Base-by-base conservation (phyloP, 2,797 vertebrate species). In the Manis pentadactyla region DNA sequence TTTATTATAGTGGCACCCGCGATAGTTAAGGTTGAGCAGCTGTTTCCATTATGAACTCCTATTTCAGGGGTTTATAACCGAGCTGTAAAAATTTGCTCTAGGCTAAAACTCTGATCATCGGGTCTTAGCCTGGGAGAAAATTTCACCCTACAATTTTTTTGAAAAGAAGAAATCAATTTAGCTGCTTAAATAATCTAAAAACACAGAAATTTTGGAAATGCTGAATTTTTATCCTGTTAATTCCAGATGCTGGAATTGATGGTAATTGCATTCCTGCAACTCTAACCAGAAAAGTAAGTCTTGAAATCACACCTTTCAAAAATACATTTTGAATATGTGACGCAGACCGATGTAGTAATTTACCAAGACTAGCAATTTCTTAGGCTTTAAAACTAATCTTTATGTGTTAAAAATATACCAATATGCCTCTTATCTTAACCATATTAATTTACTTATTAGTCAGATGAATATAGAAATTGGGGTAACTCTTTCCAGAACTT, bases 21-120 rank as follows among this genome's bases (percentile, higher is more conserved):
- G 97, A 97, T 93, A 98, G 98, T 98, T 98, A 98, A 97, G 97
- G 94, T 97, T 98, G 98, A 98, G 97, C 98, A 98, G 98, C 98
- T 98, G 98, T 98, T 99, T 98, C 98, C 97, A 98, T 98, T 98
- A 99, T 98, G 98, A 98, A 98, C 98, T 98, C 97, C 98, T 98
- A 97, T 99, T 98, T 98, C 98, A 98, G 97, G 95, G 98, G 98
- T 99, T 99, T 98, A 99, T 99, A 98, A 99, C 98, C 97, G 95
- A 98, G 98, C 98, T 98, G 98, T 98, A 98, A 99, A 98, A 98
- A 98, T 96, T 96, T 97, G 98, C 98, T 98, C 86, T 74, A 97
- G 98, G 98, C 98, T 98, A 98, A 98, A 98, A 97, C 97, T 98
- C 98, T 90, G 97, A 98, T 98, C 95, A 98, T 96, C 84, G 87